Evolutionary conservation across 2,113 vertebrate genomes (phyloP).

Genomic region (Hippocampus guttulatus): DNA sequence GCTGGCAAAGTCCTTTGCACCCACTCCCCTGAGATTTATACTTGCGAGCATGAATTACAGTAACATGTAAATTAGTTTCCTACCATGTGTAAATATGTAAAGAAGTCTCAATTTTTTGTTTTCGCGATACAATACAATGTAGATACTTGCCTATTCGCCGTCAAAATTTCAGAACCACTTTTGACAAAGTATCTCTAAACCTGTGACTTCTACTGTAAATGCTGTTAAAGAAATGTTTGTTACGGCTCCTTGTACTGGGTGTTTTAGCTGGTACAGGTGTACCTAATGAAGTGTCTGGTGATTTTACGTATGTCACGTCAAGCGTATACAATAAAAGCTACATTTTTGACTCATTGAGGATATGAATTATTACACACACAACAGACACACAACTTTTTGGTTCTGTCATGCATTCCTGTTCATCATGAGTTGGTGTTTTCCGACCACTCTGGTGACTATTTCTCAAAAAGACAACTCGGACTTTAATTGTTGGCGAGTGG

Average conservation of each 20-base stretch:
- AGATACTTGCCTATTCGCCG: neutral
- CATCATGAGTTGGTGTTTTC: no score
- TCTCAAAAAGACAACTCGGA: no score
- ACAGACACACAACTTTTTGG: no score
- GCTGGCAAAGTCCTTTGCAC: neutral
- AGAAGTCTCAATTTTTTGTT: neutral
- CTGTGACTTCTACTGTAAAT: neutral
- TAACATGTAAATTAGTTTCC: neutral
- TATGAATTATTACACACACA: neutral
- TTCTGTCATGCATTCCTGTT: no score
- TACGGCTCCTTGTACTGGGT: neutral
- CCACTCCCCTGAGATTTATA: neutral
- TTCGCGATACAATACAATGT: neutral
- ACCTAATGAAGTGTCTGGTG: neutral
- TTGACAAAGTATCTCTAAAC: neutral
- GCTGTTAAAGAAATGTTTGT: neutral
- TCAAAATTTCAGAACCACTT: neutral
- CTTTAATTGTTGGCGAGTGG: no score
- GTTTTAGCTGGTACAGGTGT: neutral
- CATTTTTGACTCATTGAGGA: neutral
- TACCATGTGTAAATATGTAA: neutral
- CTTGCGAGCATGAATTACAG: neutral
- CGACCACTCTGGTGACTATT: no score
- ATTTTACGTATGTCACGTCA: conserved; percentile 24
- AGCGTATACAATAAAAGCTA: conserved; percentile 38